Percentiles rank a stretch among this genome's conserved stretches.
Evolutionary conservation across 2,888 invertebrate genomes (phyloP).

Genomic region (Agrilus cyanescens): DNA sequence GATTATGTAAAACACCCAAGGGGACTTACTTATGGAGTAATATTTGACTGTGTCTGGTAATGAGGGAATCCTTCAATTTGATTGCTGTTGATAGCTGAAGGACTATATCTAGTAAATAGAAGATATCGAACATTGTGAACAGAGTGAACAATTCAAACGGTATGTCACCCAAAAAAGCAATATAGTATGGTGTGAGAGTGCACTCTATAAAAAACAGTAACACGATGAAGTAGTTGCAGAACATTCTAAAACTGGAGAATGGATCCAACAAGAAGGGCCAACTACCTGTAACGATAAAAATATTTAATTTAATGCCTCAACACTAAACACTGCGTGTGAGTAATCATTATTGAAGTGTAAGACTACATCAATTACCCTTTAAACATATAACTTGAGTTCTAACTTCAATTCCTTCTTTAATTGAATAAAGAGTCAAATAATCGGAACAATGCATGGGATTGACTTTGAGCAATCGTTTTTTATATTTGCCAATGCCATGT

Average conservation of each 20-base stretch:
- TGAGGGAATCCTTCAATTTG: neutral
- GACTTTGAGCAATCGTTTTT: neutral
- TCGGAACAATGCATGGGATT: constrained; percentile 12
- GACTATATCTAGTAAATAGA: constrained; percentile 7
- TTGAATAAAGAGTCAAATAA: constrained; percentile 17
- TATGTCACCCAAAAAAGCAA: constrained; percentile 7
- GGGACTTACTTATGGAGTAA: neutral
- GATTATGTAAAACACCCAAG: too few species aligned
- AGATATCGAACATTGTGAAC: constrained; percentile 3
- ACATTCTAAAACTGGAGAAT: constrained; percentile 34
- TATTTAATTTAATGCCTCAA: too few species aligned
- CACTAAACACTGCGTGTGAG: too few species aligned
- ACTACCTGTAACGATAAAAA: constrained; percentile 7
- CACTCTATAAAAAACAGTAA: constrained; percentile 6
- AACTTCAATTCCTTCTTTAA: constrained; percentile 18
- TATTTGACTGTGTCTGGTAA: constrained; percentile 2
- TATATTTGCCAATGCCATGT: neutral
- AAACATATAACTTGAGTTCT: constrained; percentile 31
- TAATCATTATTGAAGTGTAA: too few species aligned
- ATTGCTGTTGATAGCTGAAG: constrained; percentile 7
- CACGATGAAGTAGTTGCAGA: constrained; percentile 9
- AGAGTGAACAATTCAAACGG: neutral
- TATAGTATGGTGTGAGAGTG: constrained; percentile 7
- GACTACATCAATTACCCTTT: constrained; percentile 16
- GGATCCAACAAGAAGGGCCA: constrained; percentile 42